Evolutionary conservation across 2,888 invertebrate genomes (phyloP), one percentile per base, ranked within the genome.

Genomic region (Tridacna gigas): DNA sequence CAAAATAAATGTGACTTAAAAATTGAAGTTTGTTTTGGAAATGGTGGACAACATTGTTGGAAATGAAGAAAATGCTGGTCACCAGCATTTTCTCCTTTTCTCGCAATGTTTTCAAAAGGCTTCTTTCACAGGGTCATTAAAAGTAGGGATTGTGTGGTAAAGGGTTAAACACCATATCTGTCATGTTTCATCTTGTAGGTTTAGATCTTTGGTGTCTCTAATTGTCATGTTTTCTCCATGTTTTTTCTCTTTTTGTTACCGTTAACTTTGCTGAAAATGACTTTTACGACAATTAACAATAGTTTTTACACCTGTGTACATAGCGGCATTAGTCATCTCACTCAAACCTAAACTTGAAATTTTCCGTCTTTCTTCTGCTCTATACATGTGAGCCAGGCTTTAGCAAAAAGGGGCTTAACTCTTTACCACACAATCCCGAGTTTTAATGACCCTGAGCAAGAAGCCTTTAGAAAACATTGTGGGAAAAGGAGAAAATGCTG

Each of bases 281-380:
- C 71, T 71, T 71, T 51, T 25, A 71, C 71, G 22, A 71, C 47
- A 48, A 51, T 47, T 26, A 51, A 71, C 51, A 25, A 25, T 25
- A 71, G 71, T 71, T 71, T 71, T 71, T 71, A 71, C 71, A 71
- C 71, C 71, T 51, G 51, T 48, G 71, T 71, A 71, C 48, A 69
- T 13, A 69, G 18, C 25, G 66, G 47, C 7, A n/a, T 47, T 47
- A 47, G 63, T 63, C 63, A 63, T n/a, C 63, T n/a, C 20, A 56
- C 7, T 37, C 7, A 37, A 37, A 37, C 3, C 37, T 37, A 2
- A 37, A 37, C 37, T 37, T 37, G 37, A 37, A 37, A 7, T 37
- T 37, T 37, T 37, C 37, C 37, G 37, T 4, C 7, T 37, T 37
- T 37, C 7, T 37, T 7, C 7, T 37, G 2, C 37, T 37, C 3